These are phyloP conservation scores for Diabrotica undecimpunctata DNA, from an alignment of 1,140 invertebrate species.

Conservation along the genomic window DNA sequence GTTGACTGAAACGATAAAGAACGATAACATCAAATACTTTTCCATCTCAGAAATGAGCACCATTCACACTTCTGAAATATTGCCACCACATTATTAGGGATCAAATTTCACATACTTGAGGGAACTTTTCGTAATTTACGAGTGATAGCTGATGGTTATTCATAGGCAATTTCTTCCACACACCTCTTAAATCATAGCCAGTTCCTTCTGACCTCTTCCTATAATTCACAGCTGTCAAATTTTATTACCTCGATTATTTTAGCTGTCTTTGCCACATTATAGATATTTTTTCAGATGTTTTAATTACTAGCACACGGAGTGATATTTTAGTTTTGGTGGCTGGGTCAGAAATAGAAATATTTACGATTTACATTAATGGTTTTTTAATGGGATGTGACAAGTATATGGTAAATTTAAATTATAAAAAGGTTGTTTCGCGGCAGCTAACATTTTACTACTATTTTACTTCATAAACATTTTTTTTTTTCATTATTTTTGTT, in stretches of 20 bases:
- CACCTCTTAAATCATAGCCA: neutral
- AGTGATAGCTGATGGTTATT: constrained; percentile 2
- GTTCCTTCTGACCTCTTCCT: neutral
- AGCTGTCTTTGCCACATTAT: constrained; percentile 2
- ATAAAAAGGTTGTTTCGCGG: too few species aligned
- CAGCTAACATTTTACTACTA: too few species aligned
- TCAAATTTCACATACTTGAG: neutral
- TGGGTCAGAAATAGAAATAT: too few species aligned
- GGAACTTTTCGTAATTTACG: neutral
- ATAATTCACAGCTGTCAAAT: neutral
- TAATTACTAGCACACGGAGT: neutral
- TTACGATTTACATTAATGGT: too few species aligned
- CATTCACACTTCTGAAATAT: constrained; percentile 2
- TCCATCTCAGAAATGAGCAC: neutral
- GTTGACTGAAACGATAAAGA: neutral
- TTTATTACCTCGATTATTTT: neutral
- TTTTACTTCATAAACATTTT: too few species aligned
- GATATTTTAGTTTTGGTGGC: too few species aligned
- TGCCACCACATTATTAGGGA: neutral
- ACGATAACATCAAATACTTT: too few species aligned
- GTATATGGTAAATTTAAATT: too few species aligned
- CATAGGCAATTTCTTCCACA: constrained; percentile 1
- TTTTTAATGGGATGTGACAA: too few species aligned
- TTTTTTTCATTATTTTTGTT: too few species aligned
- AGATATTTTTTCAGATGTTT: constrained; percentile 1